Conservation (phyloP, 1,140 invertebrate species). For the Procambarus clarkii region DNA sequence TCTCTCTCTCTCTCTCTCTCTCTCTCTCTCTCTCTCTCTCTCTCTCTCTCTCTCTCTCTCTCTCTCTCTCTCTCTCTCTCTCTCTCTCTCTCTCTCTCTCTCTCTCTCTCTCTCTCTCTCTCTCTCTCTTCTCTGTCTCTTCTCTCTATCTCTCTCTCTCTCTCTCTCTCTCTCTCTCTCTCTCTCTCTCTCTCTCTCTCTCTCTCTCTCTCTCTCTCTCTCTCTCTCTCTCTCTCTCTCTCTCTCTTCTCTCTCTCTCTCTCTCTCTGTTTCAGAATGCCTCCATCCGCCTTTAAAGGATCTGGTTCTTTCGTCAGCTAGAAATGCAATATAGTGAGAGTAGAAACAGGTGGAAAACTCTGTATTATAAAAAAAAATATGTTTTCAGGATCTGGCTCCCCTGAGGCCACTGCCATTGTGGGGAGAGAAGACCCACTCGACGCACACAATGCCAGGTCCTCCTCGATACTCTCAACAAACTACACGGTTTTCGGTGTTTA, state of each 20-base stretch:
- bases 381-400: too few species aligned
- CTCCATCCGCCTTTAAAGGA: background rate
- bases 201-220: constrained; percentile 27
- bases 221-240: constrained; percentile 21
- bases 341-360: too few species aligned
- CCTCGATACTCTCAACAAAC: too few species aligned
- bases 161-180: constrained; percentile 16
- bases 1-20: constrained; percentile 9
- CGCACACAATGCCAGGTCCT: too few species aligned
- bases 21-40: constrained; percentile 21
- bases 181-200: constrained; percentile 20
- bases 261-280: background rate
- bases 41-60: constrained; percentile 12
- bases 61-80: constrained; percentile 2
- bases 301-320: too few species aligned
- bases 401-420: too few species aligned
- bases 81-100: background rate
- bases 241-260: constrained; percentile 23
- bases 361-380: too few species aligned
- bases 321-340: too few species aligned
- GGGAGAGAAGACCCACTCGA: too few species aligned
- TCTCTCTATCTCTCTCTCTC: too few species aligned
- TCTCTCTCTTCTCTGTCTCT: too few species aligned
- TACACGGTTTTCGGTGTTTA: too few species aligned
- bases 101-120: constrained; percentile 8